A percentile compares a stretch with the other conserved stretches of the same genome.
Conservation (phyloP, 2,888 invertebrate genomes). For the Eupithecia centaureata region DNA sequence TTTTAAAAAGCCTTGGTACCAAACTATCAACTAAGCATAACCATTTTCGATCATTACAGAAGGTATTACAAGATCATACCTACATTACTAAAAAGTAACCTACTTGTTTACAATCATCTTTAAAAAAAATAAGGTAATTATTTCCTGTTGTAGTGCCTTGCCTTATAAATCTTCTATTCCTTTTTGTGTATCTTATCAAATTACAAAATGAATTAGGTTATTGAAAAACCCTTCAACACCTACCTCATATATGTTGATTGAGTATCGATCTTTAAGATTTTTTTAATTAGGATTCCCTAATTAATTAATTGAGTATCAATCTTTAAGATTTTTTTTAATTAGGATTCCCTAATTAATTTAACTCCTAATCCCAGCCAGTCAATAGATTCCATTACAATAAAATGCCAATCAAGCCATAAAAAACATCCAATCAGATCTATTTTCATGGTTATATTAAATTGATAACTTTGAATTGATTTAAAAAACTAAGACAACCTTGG, state of each 20-base stretch:
- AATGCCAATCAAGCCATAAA: background rate
- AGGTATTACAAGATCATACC: background rate
- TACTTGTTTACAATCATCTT: background rate
- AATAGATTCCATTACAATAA: background rate
- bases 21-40: background rate
- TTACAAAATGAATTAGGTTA: no score
- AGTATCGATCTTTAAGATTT: background rate
- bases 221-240: background rate
- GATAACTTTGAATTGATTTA: background rate
- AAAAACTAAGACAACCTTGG: constrained; percentile 6
- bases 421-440: background rate
- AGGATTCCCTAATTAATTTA: background rate
- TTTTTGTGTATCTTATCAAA: background rate
- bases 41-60: background rate
- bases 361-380: background rate
- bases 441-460: background rate
- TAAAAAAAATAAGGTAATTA: no score
- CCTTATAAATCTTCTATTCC: background rate
- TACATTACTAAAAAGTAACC: background rate
- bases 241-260: background rate
- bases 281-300: background rate
- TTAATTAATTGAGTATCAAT: background rate
- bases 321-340: no score
- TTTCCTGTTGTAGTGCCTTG: background rate
- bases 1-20: background rate